Base-by-base conservation (phyloP, 2,113 vertebrate genomes). In the Calonectris borealis region DNA sequence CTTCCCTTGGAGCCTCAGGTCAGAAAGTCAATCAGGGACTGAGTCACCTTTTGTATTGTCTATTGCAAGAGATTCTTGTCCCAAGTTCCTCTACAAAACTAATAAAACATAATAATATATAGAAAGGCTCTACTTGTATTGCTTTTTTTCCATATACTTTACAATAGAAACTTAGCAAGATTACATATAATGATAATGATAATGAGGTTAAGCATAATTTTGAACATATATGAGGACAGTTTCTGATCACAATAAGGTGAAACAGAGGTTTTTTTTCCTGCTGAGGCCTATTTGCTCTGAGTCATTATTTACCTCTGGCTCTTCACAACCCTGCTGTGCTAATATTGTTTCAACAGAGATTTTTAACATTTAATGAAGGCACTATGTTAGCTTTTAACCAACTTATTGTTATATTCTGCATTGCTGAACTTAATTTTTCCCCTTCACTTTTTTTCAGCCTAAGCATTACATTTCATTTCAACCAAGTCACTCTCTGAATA, bases 391-490 rank as follows among this genome's bases (percentile, higher is more conserved):
- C 95, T 94, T 97, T 97, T 97, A 79, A 52, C 69, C 34, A 49
- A 54, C 57, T 88, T 73, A 93, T 93, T 95, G 78, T 86, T 96
- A 83, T 58, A 87, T 96, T 92, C 82, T 79, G 62, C 82, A 80
- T 95, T 95, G 64, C 66, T 97, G 91, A 97, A 94, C 90, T 86
- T 95, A 92, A 91, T 95, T 96, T 96, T 94, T 79, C 22, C 46
- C 44, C 24, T 77, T 86, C 29, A 34, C 57, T 80, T 93, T 96
- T 96, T 94, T 97, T 96, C 36, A 91, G 76, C 54, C 42, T 48
- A 96, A 95, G n/a, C 36, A 92, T 93, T 95, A 83, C 10, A 65
- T 94, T 95, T 97, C 49, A 84, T 96, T 96, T 97, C 93, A 83
- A 86, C 66, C 69, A 96, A 97, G 94, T 62, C 88, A 79, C 68